Evolutionary conservation across 2,888 invertebrate genomes (phyloP).

Genomic region (Apamea anceps): DNA sequence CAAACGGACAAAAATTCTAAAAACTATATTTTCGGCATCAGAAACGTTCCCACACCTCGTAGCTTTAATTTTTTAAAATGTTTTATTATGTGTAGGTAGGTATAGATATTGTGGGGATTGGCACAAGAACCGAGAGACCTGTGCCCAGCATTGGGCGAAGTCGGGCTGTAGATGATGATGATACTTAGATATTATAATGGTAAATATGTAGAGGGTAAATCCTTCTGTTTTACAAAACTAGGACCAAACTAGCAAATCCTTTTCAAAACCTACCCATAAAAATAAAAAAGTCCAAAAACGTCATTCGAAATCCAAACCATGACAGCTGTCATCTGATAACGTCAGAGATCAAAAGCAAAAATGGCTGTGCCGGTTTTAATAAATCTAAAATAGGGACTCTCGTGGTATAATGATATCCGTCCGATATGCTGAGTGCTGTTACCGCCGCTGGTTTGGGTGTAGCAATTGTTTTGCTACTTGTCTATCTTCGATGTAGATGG

Average conservation of each 20-base stretch:
- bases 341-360: slow-evolving; percentile 46
- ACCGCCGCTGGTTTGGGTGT: slow-evolving; percentile 75
- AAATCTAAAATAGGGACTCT: slow-evolving; percentile 51
- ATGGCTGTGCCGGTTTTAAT: slow-evolving; percentile 49
- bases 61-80: too few relatives aligned
- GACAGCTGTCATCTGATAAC: slow-evolving; percentile 55
- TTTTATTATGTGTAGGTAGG: too few relatives aligned
- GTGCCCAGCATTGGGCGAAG: too few relatives aligned
- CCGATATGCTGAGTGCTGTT: slow-evolving; percentile 73
- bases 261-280: neutral
- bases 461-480: slow-evolving; percentile 71
- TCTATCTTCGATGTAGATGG: slow-evolving; percentile 77
- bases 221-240: neutral
- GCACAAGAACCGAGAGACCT: too few relatives aligned
- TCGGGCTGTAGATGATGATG: too few relatives aligned
- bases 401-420: slow-evolving; percentile 70
- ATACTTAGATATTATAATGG: too few relatives aligned
- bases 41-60: too few relatives aligned
- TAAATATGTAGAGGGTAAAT: neutral
- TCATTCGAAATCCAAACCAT: slow-evolving; percentile 70
- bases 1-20: too few relatives aligned
- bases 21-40: too few relatives aligned
- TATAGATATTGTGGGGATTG: too few relatives aligned
- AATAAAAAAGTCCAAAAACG: slow-evolving; percentile 24
- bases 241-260: neutral